Conservation (phyloP, 2,888 invertebrate species). For the Netelia melanura region DNA sequence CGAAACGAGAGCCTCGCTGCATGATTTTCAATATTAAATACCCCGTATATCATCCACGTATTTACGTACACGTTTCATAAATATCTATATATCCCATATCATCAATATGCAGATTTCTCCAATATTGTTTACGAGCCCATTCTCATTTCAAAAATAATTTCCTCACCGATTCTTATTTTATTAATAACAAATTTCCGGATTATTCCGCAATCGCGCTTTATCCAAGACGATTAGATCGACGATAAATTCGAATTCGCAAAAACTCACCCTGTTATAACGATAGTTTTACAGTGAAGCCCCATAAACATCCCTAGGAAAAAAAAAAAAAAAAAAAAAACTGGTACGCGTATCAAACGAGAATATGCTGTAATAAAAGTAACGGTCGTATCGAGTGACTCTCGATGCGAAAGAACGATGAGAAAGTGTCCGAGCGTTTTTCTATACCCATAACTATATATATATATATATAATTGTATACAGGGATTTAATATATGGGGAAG, state of each 20-base stretch:
- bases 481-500: constrained; percentile 41
- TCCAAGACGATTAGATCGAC: no score
- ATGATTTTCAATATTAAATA: constrained; percentile 61
- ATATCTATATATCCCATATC: constrained; percentile 2
- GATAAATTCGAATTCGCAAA: no score
- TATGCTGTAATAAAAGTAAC: constrained; percentile 34
- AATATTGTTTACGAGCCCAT: no score
- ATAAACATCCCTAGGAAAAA: not conserved
- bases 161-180: no score
- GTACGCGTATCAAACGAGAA: not conserved
- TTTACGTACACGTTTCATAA: not conserved
- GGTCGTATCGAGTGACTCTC: constrained; percentile 47
- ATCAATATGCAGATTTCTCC: not conserved
- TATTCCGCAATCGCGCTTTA: no score
- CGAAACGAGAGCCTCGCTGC: constrained; percentile 66
- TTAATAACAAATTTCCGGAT: no score
- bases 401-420: constrained; percentile 53
- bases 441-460: constrained; percentile 9
- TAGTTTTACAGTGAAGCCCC: not conserved
- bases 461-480: constrained; percentile 35
- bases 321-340: not conserved
- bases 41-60: not conserved
- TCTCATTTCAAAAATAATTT: no score
- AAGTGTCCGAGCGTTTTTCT: constrained; percentile 1
- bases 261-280: not conserved